Evolutionary conservation across 2,797 vertebrate species (phyloP), one percentile per base, ranked within the genome.

Genomic region (Pangasius krempfi): DNA sequence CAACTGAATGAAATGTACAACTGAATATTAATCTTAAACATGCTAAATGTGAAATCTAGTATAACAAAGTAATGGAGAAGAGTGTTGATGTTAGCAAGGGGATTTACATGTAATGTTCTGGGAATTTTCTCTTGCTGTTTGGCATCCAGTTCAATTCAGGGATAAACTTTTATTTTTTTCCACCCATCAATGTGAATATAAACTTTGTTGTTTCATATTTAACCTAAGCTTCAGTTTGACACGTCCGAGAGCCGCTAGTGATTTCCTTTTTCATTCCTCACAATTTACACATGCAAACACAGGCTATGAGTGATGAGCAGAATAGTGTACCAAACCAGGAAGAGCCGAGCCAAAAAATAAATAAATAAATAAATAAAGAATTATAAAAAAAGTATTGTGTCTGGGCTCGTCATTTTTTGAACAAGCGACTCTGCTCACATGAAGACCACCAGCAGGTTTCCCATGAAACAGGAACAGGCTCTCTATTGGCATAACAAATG

Each of bases 321-420:
- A 18, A 16, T 0, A 2, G 5, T 1, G 13, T 5, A n/a, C 44
- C 2, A 44, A 73, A 44, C 18, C 3, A 47, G 0, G 0, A 44
- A 25, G 70, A 8, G 37, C 72, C 25, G 3, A 73, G 6, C 1
- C 5, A 40, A 40, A 40, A 40, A 5, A 40, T 5, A 40, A 40
- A 40, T 5, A 5, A 0, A 40, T 4, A 40, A 40, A 40, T 40
- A 40, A n/a, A n/a, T n/a, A n/a, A n/a, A n/a, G n/a, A n/a, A n/a
- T n/a, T n/a, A n/a, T n/a, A n/a, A n/a, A n/a, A n/a, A n/a, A n/a
- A 40, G 40, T 40, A 4, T 5, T 66, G 64, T 66, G 10, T 66
- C 64, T 66, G 64, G 4, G 64, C 3, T 30, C 10, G 30, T 66
- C 5, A 30, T 40, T 22, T 54, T 16, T 16, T 54, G 14, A 18